A percentile compares a stretch with the other conserved stretches of the same genome.
Evolutionary conservation across 2,888 invertebrate genomes (phyloP).

Genomic region (Apoda limacodes): DNA sequence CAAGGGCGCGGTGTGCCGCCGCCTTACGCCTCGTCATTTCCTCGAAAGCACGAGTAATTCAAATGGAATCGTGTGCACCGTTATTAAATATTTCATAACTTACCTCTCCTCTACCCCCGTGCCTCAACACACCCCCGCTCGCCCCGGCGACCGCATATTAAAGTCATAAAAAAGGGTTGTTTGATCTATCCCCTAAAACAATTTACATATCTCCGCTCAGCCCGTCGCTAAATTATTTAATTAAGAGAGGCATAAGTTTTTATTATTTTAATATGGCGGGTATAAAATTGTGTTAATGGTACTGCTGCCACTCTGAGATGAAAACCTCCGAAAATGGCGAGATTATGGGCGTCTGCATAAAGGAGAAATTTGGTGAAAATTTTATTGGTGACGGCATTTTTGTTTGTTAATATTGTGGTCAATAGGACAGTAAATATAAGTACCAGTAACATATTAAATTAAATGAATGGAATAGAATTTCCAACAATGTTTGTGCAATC

Average conservation of each 20-base stretch:
- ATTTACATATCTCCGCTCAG: slow-evolving; percentile 70
- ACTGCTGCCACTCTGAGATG: slow-evolving; percentile 43
- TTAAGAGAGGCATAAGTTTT: slow-evolving; percentile 72
- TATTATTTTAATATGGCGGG: slow-evolving; percentile 70
- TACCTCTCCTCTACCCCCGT: slow-evolving; percentile 42
- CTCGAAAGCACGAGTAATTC: slow-evolving; percentile 71
- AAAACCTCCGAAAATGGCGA: slow-evolving; percentile 39
- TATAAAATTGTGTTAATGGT: slow-evolving; percentile 69
- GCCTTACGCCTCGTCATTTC: slow-evolving; percentile 62
- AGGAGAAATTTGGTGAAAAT: too few relatives aligned
- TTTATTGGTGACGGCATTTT: too few relatives aligned
- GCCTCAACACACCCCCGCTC: slow-evolving; percentile 32
- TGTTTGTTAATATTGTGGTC: too few relatives aligned
- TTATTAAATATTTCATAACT: slow-evolving; percentile 72
- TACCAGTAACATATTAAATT: too few relatives aligned
- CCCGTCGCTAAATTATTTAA: slow-evolving; percentile 70
- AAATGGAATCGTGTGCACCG: slow-evolving; percentile 70
- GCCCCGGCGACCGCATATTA: slow-evolving; percentile 65
- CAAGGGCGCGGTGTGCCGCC: slow-evolving; percentile 36
- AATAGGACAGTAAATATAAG: too few relatives aligned
- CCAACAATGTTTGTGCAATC: too few relatives aligned
- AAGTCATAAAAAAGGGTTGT: slow-evolving; percentile 72
- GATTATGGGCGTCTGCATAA: slow-evolving; percentile 33
- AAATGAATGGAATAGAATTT: too few relatives aligned
- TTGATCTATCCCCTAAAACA: slow-evolving; percentile 72